Evolutionary conservation across 2,113 vertebrate species (phyloP).

Genomic region (Sardina pilchardus): DNA sequence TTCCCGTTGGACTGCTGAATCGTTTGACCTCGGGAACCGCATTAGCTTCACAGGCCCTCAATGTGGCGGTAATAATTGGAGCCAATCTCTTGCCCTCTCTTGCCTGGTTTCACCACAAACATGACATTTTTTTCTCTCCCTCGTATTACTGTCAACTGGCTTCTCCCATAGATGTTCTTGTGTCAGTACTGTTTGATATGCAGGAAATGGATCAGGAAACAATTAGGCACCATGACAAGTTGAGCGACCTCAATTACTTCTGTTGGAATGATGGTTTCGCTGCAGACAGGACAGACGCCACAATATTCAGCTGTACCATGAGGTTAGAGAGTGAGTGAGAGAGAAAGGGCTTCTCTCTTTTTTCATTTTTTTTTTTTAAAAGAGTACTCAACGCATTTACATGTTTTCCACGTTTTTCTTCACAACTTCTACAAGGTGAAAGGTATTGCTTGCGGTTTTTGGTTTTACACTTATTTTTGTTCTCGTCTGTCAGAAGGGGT

Average conservation of each 20-base stretch:
- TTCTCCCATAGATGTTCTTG: slow-evolving; percentile 48
- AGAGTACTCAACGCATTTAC: not conserved
- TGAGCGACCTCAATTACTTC: slow-evolving; percentile 63
- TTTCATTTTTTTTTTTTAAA: not conserved
- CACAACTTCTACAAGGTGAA: not conserved
- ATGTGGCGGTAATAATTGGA: slow-evolving; percentile 45
- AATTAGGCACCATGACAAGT: slow-evolving; percentile 61
- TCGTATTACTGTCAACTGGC: slow-evolving; percentile 14
- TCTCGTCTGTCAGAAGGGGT: not conserved
- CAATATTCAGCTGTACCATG: not conserved
- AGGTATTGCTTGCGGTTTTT: not conserved
- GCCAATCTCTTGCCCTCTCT: slow-evolving; percentile 39
- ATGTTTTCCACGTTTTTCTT: not conserved
- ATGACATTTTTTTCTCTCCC: slow-evolving; percentile 39
- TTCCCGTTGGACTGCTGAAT: slow-evolving; percentile 41
- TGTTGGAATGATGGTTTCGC: slow-evolving; percentile 27
- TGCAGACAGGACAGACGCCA: slow-evolving; percentile 16
- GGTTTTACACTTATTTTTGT: not conserved
- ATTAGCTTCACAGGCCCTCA: slow-evolving; percentile 46
- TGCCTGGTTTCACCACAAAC: slow-evolving; percentile 41
- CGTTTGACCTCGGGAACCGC: slow-evolving; percentile 51
- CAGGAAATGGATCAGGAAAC: slow-evolving; percentile 56
- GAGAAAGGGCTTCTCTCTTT: not conserved
- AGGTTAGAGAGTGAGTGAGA: not conserved
- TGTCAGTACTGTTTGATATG: slow-evolving; percentile 54